phyloP scores from a whole-genome alignment of 2,113 vertebrate species.

The Caranx melampygus region DNA sequence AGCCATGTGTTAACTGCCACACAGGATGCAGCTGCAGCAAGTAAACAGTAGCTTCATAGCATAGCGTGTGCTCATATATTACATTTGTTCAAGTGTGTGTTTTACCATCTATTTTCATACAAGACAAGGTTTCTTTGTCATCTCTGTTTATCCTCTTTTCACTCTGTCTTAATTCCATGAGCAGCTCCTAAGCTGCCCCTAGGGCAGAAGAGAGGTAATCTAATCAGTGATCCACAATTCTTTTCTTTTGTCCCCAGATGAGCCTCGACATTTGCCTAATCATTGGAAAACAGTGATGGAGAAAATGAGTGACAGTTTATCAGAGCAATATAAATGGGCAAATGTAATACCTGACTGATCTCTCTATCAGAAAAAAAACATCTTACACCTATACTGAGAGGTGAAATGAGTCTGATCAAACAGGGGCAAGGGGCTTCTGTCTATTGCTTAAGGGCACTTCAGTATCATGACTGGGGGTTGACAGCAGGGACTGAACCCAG shows the following conservation, averaged over 20 bases:
- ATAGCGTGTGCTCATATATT: slow-evolving; percentile 4
- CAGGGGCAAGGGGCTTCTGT: background rate
- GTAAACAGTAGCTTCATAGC: slow-evolving; percentile 55
- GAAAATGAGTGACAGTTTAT: slow-evolving; percentile 35
- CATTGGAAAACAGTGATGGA: slow-evolving; percentile 35
- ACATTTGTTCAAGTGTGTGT: slow-evolving; percentile 16
- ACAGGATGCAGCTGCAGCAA: slow-evolving; percentile 80
- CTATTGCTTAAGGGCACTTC: slow-evolving; percentile 12
- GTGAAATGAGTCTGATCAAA: slow-evolving; percentile 21
- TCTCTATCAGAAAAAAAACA: background rate
- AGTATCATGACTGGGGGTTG: background rate
- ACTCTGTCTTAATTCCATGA: slow-evolving; percentile 45
- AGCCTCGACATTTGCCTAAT: slow-evolving; percentile 46
- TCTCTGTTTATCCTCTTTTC: slow-evolving; percentile 42
- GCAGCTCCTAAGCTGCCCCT: slow-evolving; percentile 36
- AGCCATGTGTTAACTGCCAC: slow-evolving; percentile 58
- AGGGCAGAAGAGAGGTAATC: slow-evolving; percentile 55
- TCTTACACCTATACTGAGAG: background rate
- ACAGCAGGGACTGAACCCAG: background rate
- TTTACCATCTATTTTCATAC: slow-evolving; percentile 41
- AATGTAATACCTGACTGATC: slow-evolving; percentile 25
- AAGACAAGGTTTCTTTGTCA: slow-evolving; percentile 60
- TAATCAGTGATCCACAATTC: slow-evolving; percentile 62
- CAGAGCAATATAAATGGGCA: background rate
- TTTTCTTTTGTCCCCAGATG: slow-evolving; percentile 1